Evolutionary conservation across 2,888 invertebrate species (phyloP).

Genomic region (Gymnocheta viridis): DNA sequence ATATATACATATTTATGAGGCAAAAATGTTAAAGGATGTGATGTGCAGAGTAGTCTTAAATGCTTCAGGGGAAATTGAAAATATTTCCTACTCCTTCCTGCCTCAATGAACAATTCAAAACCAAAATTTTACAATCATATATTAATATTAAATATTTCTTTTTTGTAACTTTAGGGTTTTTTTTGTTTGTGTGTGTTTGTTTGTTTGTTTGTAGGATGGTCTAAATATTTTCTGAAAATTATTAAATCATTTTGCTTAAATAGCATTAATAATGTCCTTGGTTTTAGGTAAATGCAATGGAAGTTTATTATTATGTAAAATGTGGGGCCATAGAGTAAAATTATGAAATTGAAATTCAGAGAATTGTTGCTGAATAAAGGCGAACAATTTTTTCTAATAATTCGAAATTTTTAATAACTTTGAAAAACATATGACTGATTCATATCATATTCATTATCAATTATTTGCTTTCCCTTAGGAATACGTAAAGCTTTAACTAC

Average conservation of each 20-base stretch:
- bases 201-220: not conserved
- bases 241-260: constrained; percentile 4
- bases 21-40: constrained; percentile 13
- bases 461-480: too few relatives aligned
- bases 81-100: constrained; percentile 6
- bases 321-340: too few relatives aligned
- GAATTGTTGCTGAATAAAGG: not conserved
- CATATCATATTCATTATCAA: too few relatives aligned
- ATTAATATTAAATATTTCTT: constrained; percentile 3
- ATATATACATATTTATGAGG: constrained; percentile 2
- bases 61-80: constrained; percentile 32
- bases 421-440: too few relatives aligned
- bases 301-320: not conserved
- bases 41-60: not conserved
- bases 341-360: too few relatives aligned
- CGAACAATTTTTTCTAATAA: not conserved
- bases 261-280: constrained; percentile 1
- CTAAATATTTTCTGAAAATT: not conserved
- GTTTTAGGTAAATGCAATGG: not conserved
- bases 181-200: too few relatives aligned
- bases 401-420: too few relatives aligned
- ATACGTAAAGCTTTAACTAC: too few relatives aligned
- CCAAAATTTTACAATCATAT: not conserved
- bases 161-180: not conserved
- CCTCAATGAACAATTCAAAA: not conserved